These are phyloP conservation scores for Diarsia rubi DNA, from an alignment of 2,888 invertebrate genomes.

Conservation along the genomic window DNA sequence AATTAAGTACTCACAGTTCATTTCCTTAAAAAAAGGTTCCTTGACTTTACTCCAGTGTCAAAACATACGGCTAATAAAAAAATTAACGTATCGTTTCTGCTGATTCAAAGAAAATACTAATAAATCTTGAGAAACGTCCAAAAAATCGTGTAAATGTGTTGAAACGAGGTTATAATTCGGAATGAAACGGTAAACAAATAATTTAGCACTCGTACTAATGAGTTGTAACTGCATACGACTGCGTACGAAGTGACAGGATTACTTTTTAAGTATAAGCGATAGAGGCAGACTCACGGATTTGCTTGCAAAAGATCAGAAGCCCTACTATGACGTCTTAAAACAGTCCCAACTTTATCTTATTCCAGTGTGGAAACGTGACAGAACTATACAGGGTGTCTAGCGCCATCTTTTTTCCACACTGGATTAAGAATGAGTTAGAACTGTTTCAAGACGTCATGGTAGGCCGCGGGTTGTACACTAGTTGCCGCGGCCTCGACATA, in stretches of 20 bases:
- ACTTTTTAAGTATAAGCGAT: neutral
- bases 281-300: slow-evolving; percentile 2
- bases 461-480: no score
- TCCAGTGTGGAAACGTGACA: no score
- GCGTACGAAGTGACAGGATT: slow-evolving; percentile 2
- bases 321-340: no score
- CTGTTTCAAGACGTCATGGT: no score
- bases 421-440: no score
- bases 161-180: slow-evolving; percentile 48
- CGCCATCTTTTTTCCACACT: no score
- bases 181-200: slow-evolving; percentile 62
- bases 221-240: slow-evolving; percentile 24
- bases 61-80: neutral
- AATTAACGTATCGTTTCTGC: slow-evolving; percentile 26
- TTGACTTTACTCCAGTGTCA: slow-evolving; percentile 12
- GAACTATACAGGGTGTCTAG: no score
- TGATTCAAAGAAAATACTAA: slow-evolving; percentile 45
- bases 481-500: no score
- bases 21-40: slow-evolving; percentile 15
- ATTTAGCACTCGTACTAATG: slow-evolving; percentile 48
- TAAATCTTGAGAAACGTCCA: slow-evolving; percentile 50
- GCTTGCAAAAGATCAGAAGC: slow-evolving; percentile 4
- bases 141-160: slow-evolving; percentile 50
- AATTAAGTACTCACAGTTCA: neutral
- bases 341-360: no score